Evolutionary conservation across 2,888 invertebrate genomes (phyloP).

Genomic region (Pocota personata): DNA sequence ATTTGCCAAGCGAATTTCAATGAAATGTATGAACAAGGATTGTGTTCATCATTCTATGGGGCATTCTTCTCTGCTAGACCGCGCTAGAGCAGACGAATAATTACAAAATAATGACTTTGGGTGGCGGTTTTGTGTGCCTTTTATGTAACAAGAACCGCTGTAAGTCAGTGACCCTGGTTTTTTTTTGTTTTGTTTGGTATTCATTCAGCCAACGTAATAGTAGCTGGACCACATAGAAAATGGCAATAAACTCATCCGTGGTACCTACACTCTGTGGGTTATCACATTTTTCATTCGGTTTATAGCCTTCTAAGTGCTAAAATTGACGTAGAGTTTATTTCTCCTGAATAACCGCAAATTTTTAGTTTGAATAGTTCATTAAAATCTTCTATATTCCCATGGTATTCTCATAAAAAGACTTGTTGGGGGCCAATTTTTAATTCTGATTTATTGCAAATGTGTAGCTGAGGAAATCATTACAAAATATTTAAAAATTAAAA

Average conservation of each 20-base stretch:
- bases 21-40: conserved; percentile 34
- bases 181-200: not conserved
- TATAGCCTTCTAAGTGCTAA: not conserved
- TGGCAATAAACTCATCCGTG: conserved; percentile 8
- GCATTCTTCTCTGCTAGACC: conserved; percentile 19
- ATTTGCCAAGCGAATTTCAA: conserved; percentile 53
- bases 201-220: conserved; percentile 11
- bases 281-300: conserved; percentile 15
- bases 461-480: too few species aligned
- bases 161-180: conserved; percentile 50
- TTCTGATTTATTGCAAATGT: too few species aligned
- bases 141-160: conserved; percentile 30
- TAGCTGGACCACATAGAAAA: not conserved
- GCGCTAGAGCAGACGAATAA: conserved; percentile 56
- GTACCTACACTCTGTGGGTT: not conserved
- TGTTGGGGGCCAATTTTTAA: too few species aligned
- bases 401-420: too few species aligned
- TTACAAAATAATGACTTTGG: conserved; percentile 57
- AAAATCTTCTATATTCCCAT: not conserved
- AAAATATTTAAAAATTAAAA: too few species aligned
- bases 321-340: conserved; percentile 18
- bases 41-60: conserved; percentile 24
- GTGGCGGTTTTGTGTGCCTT: conserved; percentile 40
- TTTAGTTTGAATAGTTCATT: conserved; percentile 2
- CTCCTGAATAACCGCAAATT: conserved; percentile 13